phyloP scores from a whole-genome alignment of 2,888 invertebrate genomes.

The Chromoteleia sp. region DNA sequence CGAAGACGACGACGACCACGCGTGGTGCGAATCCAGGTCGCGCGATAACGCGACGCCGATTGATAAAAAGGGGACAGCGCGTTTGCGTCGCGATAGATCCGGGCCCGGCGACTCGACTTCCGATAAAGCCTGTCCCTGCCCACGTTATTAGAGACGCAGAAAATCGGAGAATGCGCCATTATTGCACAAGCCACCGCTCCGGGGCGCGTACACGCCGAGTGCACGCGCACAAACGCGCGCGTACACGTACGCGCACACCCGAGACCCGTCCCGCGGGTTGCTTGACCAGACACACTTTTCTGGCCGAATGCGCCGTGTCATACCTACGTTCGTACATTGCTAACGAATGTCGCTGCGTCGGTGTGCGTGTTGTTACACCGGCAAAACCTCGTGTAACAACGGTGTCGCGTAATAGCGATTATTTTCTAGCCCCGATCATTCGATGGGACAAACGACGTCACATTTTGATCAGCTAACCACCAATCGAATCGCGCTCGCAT shows the following conservation, averaged over 20 bases:
- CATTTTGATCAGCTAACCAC: too few relatives aligned
- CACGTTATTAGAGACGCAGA: conserved; percentile 78
- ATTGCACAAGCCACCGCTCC: conserved; percentile 74
- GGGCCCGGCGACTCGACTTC: conserved; percentile 54
- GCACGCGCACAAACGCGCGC: conserved; percentile 26
- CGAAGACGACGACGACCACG: conserved; percentile 74
- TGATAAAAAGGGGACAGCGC: conserved; percentile 8
- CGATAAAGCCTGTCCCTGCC: conserved; percentile 73
- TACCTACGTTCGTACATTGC: conserved; percentile 67
- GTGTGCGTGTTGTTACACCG: conserved; percentile 20
- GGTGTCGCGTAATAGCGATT: conserved; percentile 18
- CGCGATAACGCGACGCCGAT: conserved; percentile 19
- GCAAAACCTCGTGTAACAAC: conserved; percentile 27
- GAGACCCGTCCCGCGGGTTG: conserved; percentile 61
- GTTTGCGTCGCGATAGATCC: conserved; percentile 17
- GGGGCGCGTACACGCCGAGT: conserved; percentile 48
- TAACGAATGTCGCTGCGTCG: conserved; percentile 52
- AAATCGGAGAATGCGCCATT: conserved; percentile 80
- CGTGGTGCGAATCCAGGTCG: conserved; percentile 39
- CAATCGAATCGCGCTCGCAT: too few relatives aligned
- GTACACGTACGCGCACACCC: conserved; percentile 19
- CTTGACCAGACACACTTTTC: conserved; percentile 67
- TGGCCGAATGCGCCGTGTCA: conserved; percentile 66
- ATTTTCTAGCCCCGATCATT: background rate
- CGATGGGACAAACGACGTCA: too few relatives aligned